Conservation (phyloP, 2,888 invertebrate genomes). For the Cryptosula pallasiana region DNA sequence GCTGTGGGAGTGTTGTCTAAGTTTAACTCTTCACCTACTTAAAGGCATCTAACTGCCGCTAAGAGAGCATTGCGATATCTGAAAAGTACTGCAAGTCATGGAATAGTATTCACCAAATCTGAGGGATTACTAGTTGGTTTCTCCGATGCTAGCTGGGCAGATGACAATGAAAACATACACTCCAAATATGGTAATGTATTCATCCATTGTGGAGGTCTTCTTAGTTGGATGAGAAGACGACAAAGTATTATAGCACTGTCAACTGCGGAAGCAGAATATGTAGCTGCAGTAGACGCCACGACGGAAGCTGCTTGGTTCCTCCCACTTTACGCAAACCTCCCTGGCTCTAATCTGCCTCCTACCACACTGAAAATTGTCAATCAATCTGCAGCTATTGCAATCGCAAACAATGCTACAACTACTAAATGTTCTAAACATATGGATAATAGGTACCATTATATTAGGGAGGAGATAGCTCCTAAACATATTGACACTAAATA, state of each 20-base stretch:
- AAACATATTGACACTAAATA: too few species aligned
- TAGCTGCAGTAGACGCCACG: constrained; percentile 30
- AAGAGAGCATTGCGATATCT: constrained; percentile 27
- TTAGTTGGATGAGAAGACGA: constrained; percentile 41
- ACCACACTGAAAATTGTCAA: constrained; percentile 30
- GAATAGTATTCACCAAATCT: constrained; percentile 8
- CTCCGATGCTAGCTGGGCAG: constrained; percentile 42
- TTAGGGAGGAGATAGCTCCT: too few species aligned
- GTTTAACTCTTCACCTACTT: constrained; percentile 28
- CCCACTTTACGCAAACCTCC: constrained; percentile 28
- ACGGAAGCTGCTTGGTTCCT: constrained; percentile 30
- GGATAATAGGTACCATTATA: constrained; percentile 31
- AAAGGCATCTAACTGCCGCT: constrained; percentile 28
- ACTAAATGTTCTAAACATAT: constrained; percentile 35
- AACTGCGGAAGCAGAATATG: too few species aligned
- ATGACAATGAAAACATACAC: constrained; percentile 33
- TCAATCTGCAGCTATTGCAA: constrained; percentile 30
- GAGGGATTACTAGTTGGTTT: constrained; percentile 30
- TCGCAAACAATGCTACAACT: constrained; percentile 32
- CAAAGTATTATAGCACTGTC: too few species aligned
- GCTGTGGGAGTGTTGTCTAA: constrained; percentile 28
- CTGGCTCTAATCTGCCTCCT: neutral
- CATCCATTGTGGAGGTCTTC: constrained; percentile 33
- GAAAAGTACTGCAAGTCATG: constrained; percentile 26
- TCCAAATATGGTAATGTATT: constrained; percentile 41